Percentiles rank a stretch among this genome's conserved stretches.
These are phyloP conservation scores for Aphidius gifuensis DNA, from an alignment of 1,140 invertebrate species.

Conservation along the genomic window DNA sequence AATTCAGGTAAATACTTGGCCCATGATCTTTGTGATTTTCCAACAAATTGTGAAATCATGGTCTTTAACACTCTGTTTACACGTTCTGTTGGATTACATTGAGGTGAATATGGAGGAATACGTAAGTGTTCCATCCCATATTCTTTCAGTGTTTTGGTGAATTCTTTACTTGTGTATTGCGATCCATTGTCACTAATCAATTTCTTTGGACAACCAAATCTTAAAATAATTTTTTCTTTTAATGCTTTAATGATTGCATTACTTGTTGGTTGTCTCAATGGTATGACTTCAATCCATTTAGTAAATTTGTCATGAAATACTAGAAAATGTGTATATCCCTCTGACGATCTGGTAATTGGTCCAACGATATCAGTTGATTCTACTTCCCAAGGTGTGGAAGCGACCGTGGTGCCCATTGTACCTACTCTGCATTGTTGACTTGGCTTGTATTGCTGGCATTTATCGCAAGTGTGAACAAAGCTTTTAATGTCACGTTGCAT, in stretches of 20 bases:
- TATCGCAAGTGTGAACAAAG: constrained; percentile 23
- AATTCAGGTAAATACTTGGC: too few species aligned
- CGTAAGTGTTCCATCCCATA: constrained; percentile 14
- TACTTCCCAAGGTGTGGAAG: not conserved
- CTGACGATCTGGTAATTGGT: not conserved
- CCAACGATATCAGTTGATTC: constrained; percentile 3
- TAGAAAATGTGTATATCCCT: not conserved
- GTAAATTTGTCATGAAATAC: constrained; percentile 22
- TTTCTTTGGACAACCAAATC: constrained; percentile 30
- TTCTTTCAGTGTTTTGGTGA: constrained; percentile 27
- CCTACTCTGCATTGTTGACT: not conserved
- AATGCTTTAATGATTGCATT: not conserved
- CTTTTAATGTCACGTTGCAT: constrained; percentile 16
- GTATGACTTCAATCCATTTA: constrained; percentile 15
- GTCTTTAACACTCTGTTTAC: too few species aligned
- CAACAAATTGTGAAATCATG: too few species aligned
- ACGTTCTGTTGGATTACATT: constrained; percentile 24
- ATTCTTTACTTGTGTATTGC: constrained; percentile 41
- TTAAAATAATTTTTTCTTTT: not conserved
- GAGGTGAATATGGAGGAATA: constrained; percentile 39
- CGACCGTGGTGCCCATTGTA: constrained; percentile 8
- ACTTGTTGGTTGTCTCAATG: not conserved
- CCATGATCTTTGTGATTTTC: constrained; percentile 26
- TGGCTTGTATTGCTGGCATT: constrained; percentile 9
- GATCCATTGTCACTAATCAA: constrained; percentile 47